Conservation (phyloP, 2,888 invertebrate species). For the Aspidiotus rigidus region DNA sequence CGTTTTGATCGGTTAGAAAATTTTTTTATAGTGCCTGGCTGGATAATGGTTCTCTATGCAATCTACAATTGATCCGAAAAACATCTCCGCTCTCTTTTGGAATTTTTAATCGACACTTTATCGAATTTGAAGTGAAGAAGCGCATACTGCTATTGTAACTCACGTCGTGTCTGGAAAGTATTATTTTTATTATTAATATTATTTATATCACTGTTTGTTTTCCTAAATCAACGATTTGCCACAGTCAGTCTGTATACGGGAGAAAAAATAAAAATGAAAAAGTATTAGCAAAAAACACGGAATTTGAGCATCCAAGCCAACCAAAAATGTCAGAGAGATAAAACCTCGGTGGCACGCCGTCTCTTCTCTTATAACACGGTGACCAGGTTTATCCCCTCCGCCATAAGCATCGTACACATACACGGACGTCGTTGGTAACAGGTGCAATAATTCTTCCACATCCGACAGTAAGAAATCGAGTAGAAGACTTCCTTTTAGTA, state of each 20-base stretch:
- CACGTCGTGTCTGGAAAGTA: no score
- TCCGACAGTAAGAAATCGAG: constrained; percentile 31
- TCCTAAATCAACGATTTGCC: no score
- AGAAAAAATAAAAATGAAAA: background rate
- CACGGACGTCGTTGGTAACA: constrained; percentile 30
- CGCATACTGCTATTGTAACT: no score
- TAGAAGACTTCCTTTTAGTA: constrained; percentile 29
- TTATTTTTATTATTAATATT: no score
- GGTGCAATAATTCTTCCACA: constrained; percentile 32
- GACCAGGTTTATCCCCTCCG: constrained; percentile 33
- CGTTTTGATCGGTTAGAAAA: no score
- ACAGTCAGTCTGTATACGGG: background rate
- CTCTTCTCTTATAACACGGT: constrained; percentile 28
- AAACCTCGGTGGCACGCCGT: constrained; percentile 23
- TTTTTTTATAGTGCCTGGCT: no score
- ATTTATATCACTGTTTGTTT: no score
- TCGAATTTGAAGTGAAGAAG: no score
- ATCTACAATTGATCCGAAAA: no score
- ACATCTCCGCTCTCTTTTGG: no score
- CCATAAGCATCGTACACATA: constrained; percentile 10
- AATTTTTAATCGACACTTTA: no score
- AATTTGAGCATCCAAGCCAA: background rate
- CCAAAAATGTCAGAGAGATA: constrained; percentile 2
- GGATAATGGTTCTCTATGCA: no score
- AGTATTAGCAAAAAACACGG: background rate